Conservation (phyloP, 1,140 invertebrate genomes). For the Drosophila repleta region DNA sequence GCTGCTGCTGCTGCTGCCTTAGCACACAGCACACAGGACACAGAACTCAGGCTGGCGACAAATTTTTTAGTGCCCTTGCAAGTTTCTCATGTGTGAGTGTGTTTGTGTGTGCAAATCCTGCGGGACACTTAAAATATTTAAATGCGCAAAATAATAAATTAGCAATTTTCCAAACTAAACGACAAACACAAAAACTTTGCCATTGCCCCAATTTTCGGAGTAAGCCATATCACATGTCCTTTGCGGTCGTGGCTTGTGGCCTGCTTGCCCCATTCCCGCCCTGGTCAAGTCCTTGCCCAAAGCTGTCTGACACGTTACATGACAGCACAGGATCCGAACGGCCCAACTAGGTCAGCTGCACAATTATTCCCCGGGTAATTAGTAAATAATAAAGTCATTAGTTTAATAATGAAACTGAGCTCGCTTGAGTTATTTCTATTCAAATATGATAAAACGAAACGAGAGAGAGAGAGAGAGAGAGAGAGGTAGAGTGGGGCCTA, state of each 20-base stretch:
- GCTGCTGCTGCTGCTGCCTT: conserved; percentile 39
- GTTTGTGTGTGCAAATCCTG: conserved; percentile 58
- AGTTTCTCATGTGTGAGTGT: conserved; percentile 46
- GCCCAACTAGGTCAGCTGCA: conserved; percentile 37
- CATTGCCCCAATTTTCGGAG: conserved; percentile 11
- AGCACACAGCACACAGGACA: conserved; percentile 1
- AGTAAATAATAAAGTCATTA: conserved; percentile 52
- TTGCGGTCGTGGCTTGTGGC: not conserved
- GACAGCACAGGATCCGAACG: conserved; percentile 44
- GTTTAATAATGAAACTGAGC: conserved; percentile 26
- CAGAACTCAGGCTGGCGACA: conserved; percentile 61
- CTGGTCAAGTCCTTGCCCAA: conserved; percentile 43
- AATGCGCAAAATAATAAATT: conserved; percentile 82
- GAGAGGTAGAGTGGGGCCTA: not conserved
- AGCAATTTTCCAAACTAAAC: conserved; percentile 67
- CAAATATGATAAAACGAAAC: not conserved
- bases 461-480: not conserved
- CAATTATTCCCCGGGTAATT: conserved; percentile 39
- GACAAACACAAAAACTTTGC: conserved; percentile 45
- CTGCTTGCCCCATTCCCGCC: conserved; percentile 3
- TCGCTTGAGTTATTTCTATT: conserved; percentile 8
- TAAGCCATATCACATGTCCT: conserved; percentile 13
- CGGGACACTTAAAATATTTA: conserved; percentile 81
- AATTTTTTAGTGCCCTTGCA: conserved; percentile 80
- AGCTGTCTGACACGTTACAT: conserved; percentile 54